Evolutionary conservation across 2,888 invertebrate species (phyloP), one percentile per base, ranked within the genome.

Genomic region (Cryptophagus acutangulus): DNA sequence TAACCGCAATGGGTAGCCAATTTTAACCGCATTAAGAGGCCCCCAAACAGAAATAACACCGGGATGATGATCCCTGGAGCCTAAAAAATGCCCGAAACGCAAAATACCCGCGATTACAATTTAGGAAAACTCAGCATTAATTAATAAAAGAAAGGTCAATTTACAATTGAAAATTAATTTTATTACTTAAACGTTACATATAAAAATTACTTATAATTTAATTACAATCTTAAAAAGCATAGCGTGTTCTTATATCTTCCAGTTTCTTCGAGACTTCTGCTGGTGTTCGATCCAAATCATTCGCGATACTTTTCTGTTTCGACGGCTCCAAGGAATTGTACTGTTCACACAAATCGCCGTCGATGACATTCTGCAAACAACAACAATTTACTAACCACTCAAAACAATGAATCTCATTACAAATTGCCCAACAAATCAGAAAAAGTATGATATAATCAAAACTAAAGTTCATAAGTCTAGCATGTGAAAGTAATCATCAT

Each of bases 271-370:
- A 94, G 5, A 97, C 95, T 72, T 99, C 97, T 39, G 89, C 93
- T 0, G 96, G 87, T 1, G 91, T 93, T 59, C 94, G 79, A 66
- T 96, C 97, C 59, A 99, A 77, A 69, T 97, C 96, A 30, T 86
- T 82, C 0, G 96, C 87, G 44, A 99, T 95, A 49, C 87, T 86
- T 61, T 93, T 94, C 68, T 99, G 99, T 69, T 96, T 97, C 0
- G 78, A 73, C 0, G 87, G 81, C 57, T 99, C 99, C 61, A 99
- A 78, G 0, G 95, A 92, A 67, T 94, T 94, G 72, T 91, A 99
- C 73, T 97, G 96, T 70, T 99, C 99, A 69, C 99, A 99, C 33
- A 99, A 75, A 71, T 99, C 99, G 2, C 99, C 99, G 67, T 99
- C 99, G 53, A 99, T 88, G 1, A 99, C 94, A 74, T 93, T 95